Evolutionary conservation across 53 echinoderm and acorn worm species (phyloP).

Genomic region (Astropecten irregularis): DNA sequence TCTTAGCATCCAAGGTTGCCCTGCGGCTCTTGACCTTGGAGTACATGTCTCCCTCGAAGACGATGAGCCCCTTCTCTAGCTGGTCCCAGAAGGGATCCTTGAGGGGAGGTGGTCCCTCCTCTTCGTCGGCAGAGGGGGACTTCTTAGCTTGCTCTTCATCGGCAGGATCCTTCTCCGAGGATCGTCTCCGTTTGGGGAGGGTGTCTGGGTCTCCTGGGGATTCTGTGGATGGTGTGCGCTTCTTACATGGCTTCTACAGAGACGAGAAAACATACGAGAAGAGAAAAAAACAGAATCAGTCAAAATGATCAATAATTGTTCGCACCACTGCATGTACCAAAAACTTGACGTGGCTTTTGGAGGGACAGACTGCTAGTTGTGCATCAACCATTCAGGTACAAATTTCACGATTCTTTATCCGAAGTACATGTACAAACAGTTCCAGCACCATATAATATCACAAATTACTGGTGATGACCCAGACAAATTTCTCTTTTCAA

Average conservation of each 20-base stretch:
- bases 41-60: slow-evolving; percentile 86
- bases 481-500: too few species aligned
- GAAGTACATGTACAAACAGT: too few species aligned
- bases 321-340: too few species aligned
- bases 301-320: neutral
- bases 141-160: slow-evolving; percentile 2
- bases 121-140: slow-evolving; percentile 18
- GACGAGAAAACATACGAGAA: neutral
- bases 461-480: too few species aligned
- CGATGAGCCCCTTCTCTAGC: slow-evolving; percentile 84
- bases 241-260: slow-evolving; percentile 24
- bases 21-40: slow-evolving; percentile 89
- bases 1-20: slow-evolving; percentile 69
- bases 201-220: neutral
- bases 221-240: slow-evolving; percentile 8
- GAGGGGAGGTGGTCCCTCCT: slow-evolving; percentile 57
- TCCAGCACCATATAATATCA: too few species aligned
- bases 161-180: slow-evolving; percentile 26
- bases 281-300: neutral
- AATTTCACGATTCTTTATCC: too few species aligned
- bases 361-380: too few species aligned
- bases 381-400: too few species aligned
- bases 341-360: too few species aligned
- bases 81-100: slow-evolving; percentile 98
- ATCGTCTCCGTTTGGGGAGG: slow-evolving; percentile 29